Conservation (phyloP, 2,797 vertebrate genomes). For the Lacerta viridis region DNA sequence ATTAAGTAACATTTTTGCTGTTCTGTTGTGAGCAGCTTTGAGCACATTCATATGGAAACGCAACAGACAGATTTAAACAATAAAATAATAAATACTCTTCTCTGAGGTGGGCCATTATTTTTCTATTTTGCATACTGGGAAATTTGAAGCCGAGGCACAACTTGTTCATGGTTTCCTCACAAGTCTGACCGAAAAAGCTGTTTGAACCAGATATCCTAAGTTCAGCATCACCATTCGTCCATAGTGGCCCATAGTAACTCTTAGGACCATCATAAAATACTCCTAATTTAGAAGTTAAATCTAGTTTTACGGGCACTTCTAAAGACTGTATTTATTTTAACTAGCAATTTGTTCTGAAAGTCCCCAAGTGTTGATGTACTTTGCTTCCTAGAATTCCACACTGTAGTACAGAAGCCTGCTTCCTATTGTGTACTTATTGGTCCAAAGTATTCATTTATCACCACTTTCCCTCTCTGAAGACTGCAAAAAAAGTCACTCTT, state of each 20-base stretch:
- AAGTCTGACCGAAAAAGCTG: neutral
- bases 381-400: conserved; percentile 11
- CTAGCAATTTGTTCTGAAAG: neutral
- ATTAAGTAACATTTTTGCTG: too few relatives aligned
- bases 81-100: too few relatives aligned
- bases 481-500: conserved; percentile 34
- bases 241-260: neutral
- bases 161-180: neutral
- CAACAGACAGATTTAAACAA: too few relatives aligned
- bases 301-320: neutral
- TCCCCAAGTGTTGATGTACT: neutral
- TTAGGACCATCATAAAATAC: neutral
- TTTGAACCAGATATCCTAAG: neutral
- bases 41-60: too few relatives aligned
- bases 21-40: too few relatives aligned
- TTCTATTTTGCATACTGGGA: neutral
- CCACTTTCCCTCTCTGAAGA: neutral
- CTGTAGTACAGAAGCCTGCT: neutral
- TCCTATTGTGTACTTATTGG: neutral
- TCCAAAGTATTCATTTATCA: conserved; percentile 21
- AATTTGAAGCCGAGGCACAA: neutral
- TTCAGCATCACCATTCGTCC: neutral
- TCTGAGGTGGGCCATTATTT: neutral
- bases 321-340: neutral
- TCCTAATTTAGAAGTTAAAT: neutral